phyloP scores from a whole-genome alignment of 2,888 invertebrate genomes.

The Drosophila nr. fundita region DNA sequence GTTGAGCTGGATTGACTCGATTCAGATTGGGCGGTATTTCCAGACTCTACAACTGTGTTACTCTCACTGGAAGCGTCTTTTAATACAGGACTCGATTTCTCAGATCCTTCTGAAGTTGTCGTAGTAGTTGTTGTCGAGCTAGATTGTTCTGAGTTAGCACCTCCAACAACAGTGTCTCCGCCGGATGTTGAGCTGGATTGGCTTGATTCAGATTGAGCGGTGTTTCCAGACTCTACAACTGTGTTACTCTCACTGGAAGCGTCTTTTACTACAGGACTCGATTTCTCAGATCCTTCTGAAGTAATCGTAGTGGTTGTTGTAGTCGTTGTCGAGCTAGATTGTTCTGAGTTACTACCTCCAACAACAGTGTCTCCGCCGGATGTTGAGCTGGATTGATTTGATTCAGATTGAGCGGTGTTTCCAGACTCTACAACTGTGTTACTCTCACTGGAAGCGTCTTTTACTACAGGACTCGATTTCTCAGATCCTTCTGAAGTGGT shows the following conservation, averaged over 20 bases:
- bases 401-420: constrained; percentile 14
- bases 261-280: neutral
- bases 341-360: neutral
- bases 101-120: neutral
- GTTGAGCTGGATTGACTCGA: neutral
- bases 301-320: constrained; percentile 16
- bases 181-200: neutral
- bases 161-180: neutral
- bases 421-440: constrained; percentile 4
- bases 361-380: neutral
- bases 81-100: neutral
- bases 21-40: neutral
- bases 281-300: neutral
- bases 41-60: constrained; percentile 2
- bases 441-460: neutral
- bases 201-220: neutral
- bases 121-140: neutral
- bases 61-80: neutral
- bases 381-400: neutral
- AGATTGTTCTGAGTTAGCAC: too few species aligned
- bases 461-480: neutral
- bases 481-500: neutral
- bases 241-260: neutral
- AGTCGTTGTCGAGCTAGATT: constrained; percentile 9
- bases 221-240: neutral